Evolutionary conservation across 2,888 invertebrate genomes (phyloP), one percentile per base, ranked within the genome.

Genomic region (Galeopsomyia nigrocyanea): DNA sequence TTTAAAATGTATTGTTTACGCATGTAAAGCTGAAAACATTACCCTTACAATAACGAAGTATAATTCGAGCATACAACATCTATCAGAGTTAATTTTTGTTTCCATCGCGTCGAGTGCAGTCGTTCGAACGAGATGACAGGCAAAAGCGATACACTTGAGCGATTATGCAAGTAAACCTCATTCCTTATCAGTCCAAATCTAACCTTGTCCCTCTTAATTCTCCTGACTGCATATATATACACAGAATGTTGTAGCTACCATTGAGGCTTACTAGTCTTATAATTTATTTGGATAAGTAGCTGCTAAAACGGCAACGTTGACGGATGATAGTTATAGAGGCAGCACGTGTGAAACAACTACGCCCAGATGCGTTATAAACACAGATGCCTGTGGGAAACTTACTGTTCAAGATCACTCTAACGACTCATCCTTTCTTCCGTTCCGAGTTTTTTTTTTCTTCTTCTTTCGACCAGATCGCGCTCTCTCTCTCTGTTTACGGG

Each of bases 341-440:
- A 17, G 13, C 26, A 3, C 2, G 14, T 49, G 49, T 49, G 17
- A 26, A 60, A n/a, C 47, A 21, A 64, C 31, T 39, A 17, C 51
- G 49, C 22, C 57, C 57, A 66, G 57, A 19, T 55, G 55, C 31
- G 55, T 51, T n/a, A 26, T 51, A 70, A 57, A 70, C 22, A 22
- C 71, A 71, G 66, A 61, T 61, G 71, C 49, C 39, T 39, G 71
- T 69, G 69, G 69, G 69, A 64, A 70, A 56, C 39, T 39, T 10
- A 39, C 66, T 55, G 66, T 66, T 39, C 39, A 58, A 61, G 63
- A 69, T 69, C 69, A 58, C 50, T 22, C 55, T 26, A 63, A 62
- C 68, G 50, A 68, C 26, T 46, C 6, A 16, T 49, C 39, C 1
- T n/a, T 26, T 53, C 31, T 50, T 17, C 26, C n/a, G 19, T 31